phyloP scores from a whole-genome alignment of 2,113 vertebrate genomes.

The Sinocyclocheilus anshuiensis region DNA sequence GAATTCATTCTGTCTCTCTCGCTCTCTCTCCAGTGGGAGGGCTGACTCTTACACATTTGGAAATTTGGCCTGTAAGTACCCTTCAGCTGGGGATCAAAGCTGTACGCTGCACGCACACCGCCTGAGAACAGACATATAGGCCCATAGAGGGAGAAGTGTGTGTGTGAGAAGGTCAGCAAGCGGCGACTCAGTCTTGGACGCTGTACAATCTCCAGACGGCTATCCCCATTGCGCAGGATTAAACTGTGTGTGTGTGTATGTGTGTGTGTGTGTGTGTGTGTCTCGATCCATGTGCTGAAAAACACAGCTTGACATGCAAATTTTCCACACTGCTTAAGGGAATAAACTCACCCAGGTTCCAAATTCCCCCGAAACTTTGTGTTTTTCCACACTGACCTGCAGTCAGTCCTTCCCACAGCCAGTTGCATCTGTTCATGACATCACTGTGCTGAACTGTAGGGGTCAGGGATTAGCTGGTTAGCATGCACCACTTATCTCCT shows the following conservation, averaged over 20 bases:
- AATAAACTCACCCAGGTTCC: slow-evolving; percentile 17
- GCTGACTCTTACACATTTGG: slow-evolving; percentile 57
- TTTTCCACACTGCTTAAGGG: slow-evolving; percentile 29
- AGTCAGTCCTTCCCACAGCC: slow-evolving; percentile 4
- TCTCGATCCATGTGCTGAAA: neutral
- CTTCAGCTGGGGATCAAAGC: slow-evolving; percentile 61
- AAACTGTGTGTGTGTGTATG: slow-evolving; percentile 16
- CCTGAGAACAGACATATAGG: slow-evolving; percentile 31
- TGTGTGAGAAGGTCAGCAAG: slow-evolving; percentile 40
- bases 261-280: neutral
- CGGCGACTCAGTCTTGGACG: slow-evolving; percentile 17
- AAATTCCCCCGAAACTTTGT: neutral
- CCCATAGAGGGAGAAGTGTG: slow-evolving; percentile 19
- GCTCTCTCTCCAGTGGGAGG: slow-evolving; percentile 47
- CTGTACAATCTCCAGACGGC: slow-evolving; percentile 37
- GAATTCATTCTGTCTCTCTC: slow-evolving; percentile 50
- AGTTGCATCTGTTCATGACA: neutral
- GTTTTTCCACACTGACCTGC: slow-evolving; percentile 2
- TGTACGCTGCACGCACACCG: slow-evolving; percentile 26
- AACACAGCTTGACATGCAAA: slow-evolving; percentile 28
- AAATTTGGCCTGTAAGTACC: slow-evolving; percentile 58
- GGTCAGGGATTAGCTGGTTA: slow-evolving; percentile 8
- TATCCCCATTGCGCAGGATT: slow-evolving; percentile 24
- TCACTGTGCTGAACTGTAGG: neutral
- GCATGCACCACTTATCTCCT: neutral